A percentile compares a stretch with the other conserved stretches of the same genome.
Evolutionary conservation across 2,797 vertebrate species (phyloP).

Genomic region (Periophthalmus magnuspinnatus): DNA sequence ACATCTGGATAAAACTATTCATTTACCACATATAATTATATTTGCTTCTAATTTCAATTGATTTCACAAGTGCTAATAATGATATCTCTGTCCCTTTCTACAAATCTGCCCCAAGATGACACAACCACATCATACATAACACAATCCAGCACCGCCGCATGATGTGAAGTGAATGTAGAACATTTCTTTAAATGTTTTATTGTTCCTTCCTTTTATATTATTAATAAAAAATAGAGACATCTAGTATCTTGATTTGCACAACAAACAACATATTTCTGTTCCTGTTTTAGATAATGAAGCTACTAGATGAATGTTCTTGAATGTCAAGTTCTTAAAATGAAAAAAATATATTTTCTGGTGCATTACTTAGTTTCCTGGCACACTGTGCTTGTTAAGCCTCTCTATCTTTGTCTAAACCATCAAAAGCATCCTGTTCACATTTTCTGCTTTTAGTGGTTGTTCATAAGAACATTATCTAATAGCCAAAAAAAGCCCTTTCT

Average conservation of each 20-base stretch:
- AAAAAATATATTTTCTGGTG: not conserved
- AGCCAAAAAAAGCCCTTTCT: not conserved
- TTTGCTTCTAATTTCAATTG: slow-evolving; percentile 65
- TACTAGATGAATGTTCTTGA: not conserved
- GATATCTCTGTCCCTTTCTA: slow-evolving; percentile 21
- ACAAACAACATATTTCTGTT: not conserved
- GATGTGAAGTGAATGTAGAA: not conserved
- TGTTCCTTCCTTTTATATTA: too few species aligned
- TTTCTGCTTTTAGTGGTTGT: slow-evolving; percentile 5
- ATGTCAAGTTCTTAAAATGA: not conserved
- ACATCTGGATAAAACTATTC: slow-evolving; percentile 56
- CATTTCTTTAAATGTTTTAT: too few species aligned
- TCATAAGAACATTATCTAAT: not conserved
- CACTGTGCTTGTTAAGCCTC: not conserved
- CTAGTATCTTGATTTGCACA: not conserved
- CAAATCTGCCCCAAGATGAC: not conserved
- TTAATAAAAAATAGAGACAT: too few species aligned
- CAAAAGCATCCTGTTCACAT: slow-evolving; percentile 2
- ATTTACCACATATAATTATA: slow-evolving; percentile 74
- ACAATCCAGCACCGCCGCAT: not conserved
- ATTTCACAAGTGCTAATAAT: slow-evolving; percentile 58
- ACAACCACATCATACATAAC: not conserved
- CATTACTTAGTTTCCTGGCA: not conserved
- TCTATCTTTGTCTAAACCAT: not conserved
- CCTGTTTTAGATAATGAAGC: not conserved